These are phyloP conservation scores for Drosophila stalkeri DNA, from an alignment of 2,888 invertebrate species.

Conservation along the genomic window DNA sequence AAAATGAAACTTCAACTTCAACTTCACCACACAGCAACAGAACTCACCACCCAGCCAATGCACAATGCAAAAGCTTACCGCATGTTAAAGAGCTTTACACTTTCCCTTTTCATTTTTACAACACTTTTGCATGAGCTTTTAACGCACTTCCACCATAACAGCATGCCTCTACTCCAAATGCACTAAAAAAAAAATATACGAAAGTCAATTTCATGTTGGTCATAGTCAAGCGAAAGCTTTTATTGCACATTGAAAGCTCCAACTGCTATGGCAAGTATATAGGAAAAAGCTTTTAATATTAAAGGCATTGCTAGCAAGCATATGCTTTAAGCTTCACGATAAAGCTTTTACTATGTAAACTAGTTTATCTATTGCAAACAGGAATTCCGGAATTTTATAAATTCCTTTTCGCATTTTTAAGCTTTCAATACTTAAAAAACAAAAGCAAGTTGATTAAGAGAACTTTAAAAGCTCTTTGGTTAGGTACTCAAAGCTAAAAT, in stretches of 20 bases:
- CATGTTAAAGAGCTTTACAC: slow-evolving; percentile 3
- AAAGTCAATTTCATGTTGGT: background rate
- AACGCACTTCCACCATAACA: background rate
- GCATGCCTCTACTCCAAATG: slow-evolving; percentile 19
- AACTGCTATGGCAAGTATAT: background rate
- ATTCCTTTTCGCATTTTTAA: too few species aligned
- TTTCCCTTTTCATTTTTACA: background rate
- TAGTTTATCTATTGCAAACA: background rate
- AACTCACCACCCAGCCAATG: slow-evolving; percentile 2
- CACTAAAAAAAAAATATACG: background rate
- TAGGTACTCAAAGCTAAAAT: background rate
- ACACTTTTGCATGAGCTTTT: slow-evolving; percentile 39
- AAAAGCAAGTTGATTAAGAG: too few species aligned
- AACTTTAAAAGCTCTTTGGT: background rate
- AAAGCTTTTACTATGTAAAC: background rate
- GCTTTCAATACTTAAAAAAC: background rate
- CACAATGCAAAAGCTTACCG: slow-evolving; percentile 2
- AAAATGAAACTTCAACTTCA: slow-evolving; percentile 23
- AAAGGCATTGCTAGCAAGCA: background rate
- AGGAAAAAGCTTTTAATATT: background rate
- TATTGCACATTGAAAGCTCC: background rate
- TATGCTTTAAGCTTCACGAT: too few species aligned
- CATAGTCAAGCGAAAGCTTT: background rate
- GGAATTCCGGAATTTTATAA: background rate
- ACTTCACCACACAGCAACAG: slow-evolving; percentile 1